Evolutionary conservation across 2,113 vertebrate genomes (phyloP).

Genomic region (Campylomormyrus tamandua): DNA sequence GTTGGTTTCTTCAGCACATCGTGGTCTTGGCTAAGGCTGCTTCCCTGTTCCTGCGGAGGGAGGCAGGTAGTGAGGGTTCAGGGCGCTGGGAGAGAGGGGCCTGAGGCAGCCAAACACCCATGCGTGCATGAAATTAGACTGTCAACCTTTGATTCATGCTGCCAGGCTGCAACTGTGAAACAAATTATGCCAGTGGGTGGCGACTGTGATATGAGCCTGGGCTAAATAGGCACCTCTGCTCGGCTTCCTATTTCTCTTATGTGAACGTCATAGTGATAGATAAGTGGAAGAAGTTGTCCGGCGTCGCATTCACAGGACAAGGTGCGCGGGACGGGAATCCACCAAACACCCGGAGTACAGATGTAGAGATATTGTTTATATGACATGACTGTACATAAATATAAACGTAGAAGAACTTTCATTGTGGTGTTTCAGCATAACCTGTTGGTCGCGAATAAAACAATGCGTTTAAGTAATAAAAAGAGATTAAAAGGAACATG

Average conservation of each 20-base stretch:
- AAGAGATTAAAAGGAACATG: not conserved
- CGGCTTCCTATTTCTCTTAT: not conserved
- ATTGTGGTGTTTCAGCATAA: not conserved
- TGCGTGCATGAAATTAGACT: conserved; percentile 11
- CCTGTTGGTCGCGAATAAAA: not conserved
- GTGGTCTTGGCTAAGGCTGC: not conserved
- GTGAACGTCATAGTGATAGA: not conserved
- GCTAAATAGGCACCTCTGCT: not conserved
- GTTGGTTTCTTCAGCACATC: not conserved
- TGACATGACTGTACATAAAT: not conserved
- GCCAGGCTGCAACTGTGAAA: conserved; percentile 6
- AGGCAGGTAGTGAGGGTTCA: not conserved
- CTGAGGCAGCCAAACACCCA: not conserved
- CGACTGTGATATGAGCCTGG: not conserved
- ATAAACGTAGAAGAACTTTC: not conserved
- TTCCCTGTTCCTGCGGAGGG: not conserved
- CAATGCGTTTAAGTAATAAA: not conserved
- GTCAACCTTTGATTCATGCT: conserved; percentile 14
- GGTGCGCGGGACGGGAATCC: not conserved
- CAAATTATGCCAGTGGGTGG: conserved; percentile 13
- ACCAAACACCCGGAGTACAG: not conserved
- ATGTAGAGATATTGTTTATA: not conserved
- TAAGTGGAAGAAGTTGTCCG: not conserved
- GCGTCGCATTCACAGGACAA: not conserved
- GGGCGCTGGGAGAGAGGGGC: not conserved